Base-by-base conservation (phyloP, 2,797 vertebrate genomes). In the Microchirus variegatus region DNA sequence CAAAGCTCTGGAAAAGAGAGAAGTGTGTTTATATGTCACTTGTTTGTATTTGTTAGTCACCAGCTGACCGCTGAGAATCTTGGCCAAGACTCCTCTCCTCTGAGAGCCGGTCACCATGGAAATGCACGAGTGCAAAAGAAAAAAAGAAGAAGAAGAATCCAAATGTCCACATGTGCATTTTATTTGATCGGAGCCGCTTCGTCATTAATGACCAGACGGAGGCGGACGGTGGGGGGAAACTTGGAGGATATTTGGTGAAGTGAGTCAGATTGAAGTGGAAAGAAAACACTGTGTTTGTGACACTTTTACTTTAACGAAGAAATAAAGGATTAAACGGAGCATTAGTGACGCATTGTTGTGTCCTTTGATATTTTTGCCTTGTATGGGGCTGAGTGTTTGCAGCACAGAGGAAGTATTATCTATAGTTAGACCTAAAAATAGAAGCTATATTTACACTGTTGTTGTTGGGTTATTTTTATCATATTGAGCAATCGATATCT, bases 1-100 rank as follows among this genome's bases (percentile, higher is more conserved):
- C 59, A 63, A 63, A 63, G 57, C 26, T 9, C 35, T 54, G 9
- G 10, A 48, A 82, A 80, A 84, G 46, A 58, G 59, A 74, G 79
- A 88, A 83, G 75, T 82, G 42, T 74, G 75, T 86, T 81, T 87
- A 67, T 70, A 42, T 53, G n/a, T 50, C 2, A 2, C 1, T 18
- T 59, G 52, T 67, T 19, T 63, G 59, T 53, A 19, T 60, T 44
- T 9, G 48, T 87, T 78, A 75, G 78, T 87, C 79, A 86, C 54
- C 26, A 16, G n/a, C 54, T 48, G 61, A 46, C 50, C 54, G 6
- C 12, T 16, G 17, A 9, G 9, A 3, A 6, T 54, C 17, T 73
- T 53, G 35, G 53, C 65, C 7, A 41, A 69, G 47, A 60, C 31
- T 54, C 11, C 13, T 44, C 31, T 54, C 11, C 13, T 44, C 44